Evolutionary conservation across 2,888 invertebrate genomes (phyloP), one percentile per base, ranked within the genome.

Genomic region (Chloroclystis v-ata): DNA sequence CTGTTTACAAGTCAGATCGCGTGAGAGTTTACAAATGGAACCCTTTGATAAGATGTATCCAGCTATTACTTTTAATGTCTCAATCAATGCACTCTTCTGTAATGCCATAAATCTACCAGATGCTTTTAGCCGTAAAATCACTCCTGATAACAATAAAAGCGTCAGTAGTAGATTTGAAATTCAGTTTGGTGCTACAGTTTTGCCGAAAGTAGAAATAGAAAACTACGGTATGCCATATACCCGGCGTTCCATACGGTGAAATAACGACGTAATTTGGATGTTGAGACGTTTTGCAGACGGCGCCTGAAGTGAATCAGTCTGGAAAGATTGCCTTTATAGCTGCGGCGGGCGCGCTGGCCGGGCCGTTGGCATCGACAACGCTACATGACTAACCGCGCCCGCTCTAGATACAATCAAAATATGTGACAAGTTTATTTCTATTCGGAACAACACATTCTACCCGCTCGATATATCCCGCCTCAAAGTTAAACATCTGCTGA

Each of bases 351-450:
- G 26, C 63, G 61, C 60, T 72, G 70, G 72, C 76, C 78, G 80
- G 82, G 82, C 69, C 85, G 86, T 83, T 87, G 87, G 87, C 87
- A 85, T 82, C 84, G 74, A 69, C 75, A 78, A 65, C 77, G 73
- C 78, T 70, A 75, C 75, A 80, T 86, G 87, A 87, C 86, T 86
- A 86, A 86, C 86, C 85, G 72, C 76, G 75, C 78, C 73, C 82
- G 87, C 84, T 86, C 85, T 85, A 86, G 82, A 86, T 86, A 86
- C 84, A 85, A 86, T 86, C 87, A 85, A 84, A 85, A 84, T 86
- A 86, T 84, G 85, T 83, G 87, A 87, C 87, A 86, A 83, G 83
- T 86, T 85, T 87, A 87, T 87, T 87, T 87, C 84, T 86, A 86
- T 86, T 84, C 82, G 71, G 80, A 83, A 85, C 83, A 83, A 82